These are phyloP conservation scores for Struthio camelus DNA, from an alignment of 2,113 vertebrate species.

Conservation along the genomic window DNA sequence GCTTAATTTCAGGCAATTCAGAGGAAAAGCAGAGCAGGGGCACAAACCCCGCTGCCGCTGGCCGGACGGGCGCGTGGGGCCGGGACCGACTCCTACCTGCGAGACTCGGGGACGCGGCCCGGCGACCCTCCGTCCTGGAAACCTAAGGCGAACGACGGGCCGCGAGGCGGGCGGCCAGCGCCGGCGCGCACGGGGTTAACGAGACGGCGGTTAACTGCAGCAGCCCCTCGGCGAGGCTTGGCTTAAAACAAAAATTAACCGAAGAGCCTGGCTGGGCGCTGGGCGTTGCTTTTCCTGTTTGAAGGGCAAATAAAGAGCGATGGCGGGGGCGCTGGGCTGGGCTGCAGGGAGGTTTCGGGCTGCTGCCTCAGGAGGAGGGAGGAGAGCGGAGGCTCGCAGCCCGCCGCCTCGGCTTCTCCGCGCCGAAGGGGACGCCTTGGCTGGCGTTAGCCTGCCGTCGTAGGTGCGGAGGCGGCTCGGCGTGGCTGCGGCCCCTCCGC, in stretches of 20 bases:
- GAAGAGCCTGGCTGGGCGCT: not conserved
- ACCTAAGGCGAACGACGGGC: not conserved
- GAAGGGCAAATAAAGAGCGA: conserved; percentile 32
- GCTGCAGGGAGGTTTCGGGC: not conserved
- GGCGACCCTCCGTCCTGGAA: not conserved
- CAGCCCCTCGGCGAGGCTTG: not conserved
- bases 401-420: too few relatives aligned
- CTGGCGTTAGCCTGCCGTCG: too few relatives aligned
- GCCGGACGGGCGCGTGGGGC: fast-evolving
- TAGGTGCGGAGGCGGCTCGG: too few relatives aligned
- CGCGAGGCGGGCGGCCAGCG: not conserved
- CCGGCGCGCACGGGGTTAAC: not conserved
- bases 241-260: not conserved
- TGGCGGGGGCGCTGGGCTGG: not conserved
- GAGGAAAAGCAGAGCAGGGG: not conserved
- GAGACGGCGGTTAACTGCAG: not conserved
- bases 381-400: not conserved
- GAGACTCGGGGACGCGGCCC: not conserved
- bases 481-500: too few relatives aligned
- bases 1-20: not conserved
- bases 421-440: too few relatives aligned
- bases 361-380: conserved; percentile 14
- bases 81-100: not conserved
- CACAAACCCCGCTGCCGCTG: not conserved
- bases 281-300: conserved; percentile 20